phyloP scores from a whole-genome alignment of 2,113 vertebrate genomes.

The Oplegnathus fasciatus region DNA sequence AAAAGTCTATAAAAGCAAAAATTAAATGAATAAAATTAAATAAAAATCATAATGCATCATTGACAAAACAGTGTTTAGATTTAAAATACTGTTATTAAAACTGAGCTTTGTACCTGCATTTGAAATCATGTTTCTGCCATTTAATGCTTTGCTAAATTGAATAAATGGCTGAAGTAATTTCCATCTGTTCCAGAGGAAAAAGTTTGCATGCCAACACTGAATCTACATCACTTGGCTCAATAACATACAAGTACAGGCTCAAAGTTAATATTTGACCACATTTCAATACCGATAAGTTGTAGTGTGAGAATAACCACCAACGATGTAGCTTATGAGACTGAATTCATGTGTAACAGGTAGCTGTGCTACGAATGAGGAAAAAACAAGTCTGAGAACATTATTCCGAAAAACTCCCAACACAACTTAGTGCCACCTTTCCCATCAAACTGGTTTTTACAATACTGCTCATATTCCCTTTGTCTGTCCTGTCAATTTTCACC shows the following conservation, averaged over 20 bases:
- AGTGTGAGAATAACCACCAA: conserved; percentile 37
- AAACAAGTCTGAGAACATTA: not conserved
- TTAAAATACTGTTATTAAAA: conserved; percentile 73
- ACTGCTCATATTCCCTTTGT: conserved; percentile 59
- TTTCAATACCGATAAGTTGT: conserved; percentile 20
- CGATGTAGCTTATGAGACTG: conserved; percentile 75
- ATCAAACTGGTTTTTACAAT: conserved; percentile 32
- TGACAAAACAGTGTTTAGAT: conserved; percentile 33
- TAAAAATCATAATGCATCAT: conserved; percentile 35
- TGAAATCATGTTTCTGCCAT: conserved; percentile 2
- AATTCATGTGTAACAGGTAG: conserved; percentile 41
- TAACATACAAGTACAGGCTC: conserved; percentile 42
- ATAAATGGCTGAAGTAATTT: not conserved
- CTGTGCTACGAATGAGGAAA: conserved; percentile 27
- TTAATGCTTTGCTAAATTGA: conserved; percentile 7
- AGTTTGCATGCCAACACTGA: conserved; percentile 13
- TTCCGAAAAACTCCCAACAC: conserved; percentile 6
- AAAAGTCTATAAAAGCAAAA: conserved; percentile 24
- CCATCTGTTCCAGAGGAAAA: conserved; percentile 19
- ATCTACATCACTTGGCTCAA: conserved; percentile 25
- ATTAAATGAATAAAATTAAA: conserved; percentile 34
- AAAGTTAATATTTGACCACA: conserved; percentile 12
- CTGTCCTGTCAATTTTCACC: conserved; percentile 15
- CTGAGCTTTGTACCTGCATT: conserved; percentile 25
- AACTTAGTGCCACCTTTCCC: conserved; percentile 23